Evolutionary conservation across 2,113 vertebrate genomes (phyloP).

Genomic region (Ariopsis seemanni): DNA sequence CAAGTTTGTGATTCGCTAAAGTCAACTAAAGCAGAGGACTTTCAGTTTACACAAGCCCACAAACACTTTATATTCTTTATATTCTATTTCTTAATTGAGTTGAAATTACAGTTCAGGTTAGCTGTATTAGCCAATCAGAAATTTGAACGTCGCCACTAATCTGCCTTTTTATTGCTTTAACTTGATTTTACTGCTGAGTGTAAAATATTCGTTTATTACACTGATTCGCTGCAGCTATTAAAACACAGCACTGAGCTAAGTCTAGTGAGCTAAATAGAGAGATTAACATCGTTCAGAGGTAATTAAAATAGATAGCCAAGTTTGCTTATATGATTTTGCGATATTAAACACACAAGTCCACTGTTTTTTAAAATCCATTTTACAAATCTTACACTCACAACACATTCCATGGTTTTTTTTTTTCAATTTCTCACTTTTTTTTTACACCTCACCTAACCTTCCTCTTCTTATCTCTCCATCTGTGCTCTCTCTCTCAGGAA

Average conservation of each 20-base stretch:
- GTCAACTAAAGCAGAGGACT: too few relatives aligned
- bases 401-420: not conserved
- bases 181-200: not conserved
- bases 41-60: not conserved
- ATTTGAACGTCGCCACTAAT: too few relatives aligned
- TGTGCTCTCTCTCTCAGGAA: not conserved
- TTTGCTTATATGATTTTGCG: too few relatives aligned
- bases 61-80: not conserved
- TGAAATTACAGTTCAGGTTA: not conserved
- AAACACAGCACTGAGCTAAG: not conserved
- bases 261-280: not conserved
- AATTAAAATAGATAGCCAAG: not conserved
- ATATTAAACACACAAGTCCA: not conserved
- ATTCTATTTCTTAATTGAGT: not conserved
- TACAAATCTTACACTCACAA: not conserved
- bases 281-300: not conserved
- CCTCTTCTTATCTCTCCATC: slow-evolving; percentile 8
- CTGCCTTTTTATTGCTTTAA: too few relatives aligned
- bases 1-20: too few relatives aligned
- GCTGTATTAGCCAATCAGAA: not conserved
- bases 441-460: not conserved
- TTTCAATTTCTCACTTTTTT: not conserved
- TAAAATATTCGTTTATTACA: not conserved
- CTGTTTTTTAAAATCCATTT: not conserved
- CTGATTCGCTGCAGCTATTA: not conserved